Evolutionary conservation across 2,888 invertebrate genomes (phyloP).

Genomic region (Oscheius sp.): DNA sequence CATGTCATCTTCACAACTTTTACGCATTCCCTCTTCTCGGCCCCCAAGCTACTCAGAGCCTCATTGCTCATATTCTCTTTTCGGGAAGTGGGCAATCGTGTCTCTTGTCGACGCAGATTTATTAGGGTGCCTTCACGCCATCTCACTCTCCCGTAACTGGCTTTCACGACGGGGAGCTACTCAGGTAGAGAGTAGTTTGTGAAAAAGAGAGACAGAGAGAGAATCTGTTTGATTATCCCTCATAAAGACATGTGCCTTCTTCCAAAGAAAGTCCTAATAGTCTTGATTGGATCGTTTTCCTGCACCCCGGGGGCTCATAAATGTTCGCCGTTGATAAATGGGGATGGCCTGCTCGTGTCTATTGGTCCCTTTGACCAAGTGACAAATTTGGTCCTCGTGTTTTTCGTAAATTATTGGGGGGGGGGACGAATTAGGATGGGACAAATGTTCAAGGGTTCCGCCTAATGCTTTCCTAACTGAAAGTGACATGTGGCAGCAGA

Average conservation of each 20-base stretch:
- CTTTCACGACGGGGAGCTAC: background rate
- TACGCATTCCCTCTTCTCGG: background rate
- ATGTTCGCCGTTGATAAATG: slow-evolving; percentile 30
- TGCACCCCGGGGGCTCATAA: slow-evolving; percentile 34
- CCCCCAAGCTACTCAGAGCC: background rate
- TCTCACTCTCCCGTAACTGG: too few species aligned
- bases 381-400: too few species aligned
- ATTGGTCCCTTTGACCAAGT: too few species aligned
- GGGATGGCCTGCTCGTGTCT: slow-evolving; percentile 16
- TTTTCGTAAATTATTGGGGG: too few species aligned
- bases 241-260: too few species aligned
- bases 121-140: slow-evolving; percentile 32
- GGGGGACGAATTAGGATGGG: too few species aligned
- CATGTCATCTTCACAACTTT: background rate
- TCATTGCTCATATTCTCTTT: slow-evolving; percentile 1
- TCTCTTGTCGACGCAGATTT: slow-evolving; percentile 34
- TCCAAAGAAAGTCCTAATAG: slow-evolving; percentile 3
- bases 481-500: too few species aligned
- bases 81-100: slow-evolving; percentile 30
- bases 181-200: slow-evolving; percentile 1
- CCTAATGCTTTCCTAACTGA: too few species aligned
- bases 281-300: slow-evolving; percentile 29
- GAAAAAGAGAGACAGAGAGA: background rate
- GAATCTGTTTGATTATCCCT: too few species aligned
- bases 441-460: too few species aligned